Base-by-base conservation (phyloP, 2,113 vertebrate genomes). In the Takifugu flavidus region DNA sequence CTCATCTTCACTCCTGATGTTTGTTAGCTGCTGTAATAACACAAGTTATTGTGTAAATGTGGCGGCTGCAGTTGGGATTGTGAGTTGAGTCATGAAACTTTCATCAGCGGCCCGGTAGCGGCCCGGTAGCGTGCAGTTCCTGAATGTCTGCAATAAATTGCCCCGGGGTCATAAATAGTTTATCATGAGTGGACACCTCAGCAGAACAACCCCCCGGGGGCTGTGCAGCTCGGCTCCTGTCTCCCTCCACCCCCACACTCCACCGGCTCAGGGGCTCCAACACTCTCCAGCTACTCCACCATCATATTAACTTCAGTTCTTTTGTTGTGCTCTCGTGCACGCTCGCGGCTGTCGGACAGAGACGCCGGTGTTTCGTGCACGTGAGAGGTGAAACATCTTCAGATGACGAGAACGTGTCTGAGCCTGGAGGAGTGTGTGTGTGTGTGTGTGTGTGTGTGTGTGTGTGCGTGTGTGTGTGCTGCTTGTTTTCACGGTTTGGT, bases 91-190 rank as follows among this genome's bases (percentile, higher is more conserved):
- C 76, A 78, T 84, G 72, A 87, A 90, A 85, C 65, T 90, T 90
- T 88, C 82, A 86, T 89, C 82, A 77, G 85, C 0, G 20, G 49
- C 49, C 25, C 42, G 1, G 5, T 43, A 12, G 42, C 42, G 3
- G 63, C 62, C 78, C 25, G 62, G 77, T 59, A 80, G 80, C 75
- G 78, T 74, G 75, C 74, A 85, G 66, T 67, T 84, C 85, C 77
- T 78, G 75, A 84, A 84, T 68, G 84, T 90, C 89, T 86, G 80
- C 75, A 76, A 81, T 34, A 52, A 79, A 75, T 65, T 84, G 67
- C 53, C 82, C 74, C 49, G 13, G 75, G 85, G 78, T 85, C 77
- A 87, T 86, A 74, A 83, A 86, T 85, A 86, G 74, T 87, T 86
- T 67, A 88, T 87, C 80, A 82, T 73, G 76, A 74, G 75, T 58